Percentiles rank a stretch among this genome's conserved stretches.
phyloP scores from a whole-genome alignment of 1,140 invertebrate species.

The Latrodectus geometricus region DNA sequence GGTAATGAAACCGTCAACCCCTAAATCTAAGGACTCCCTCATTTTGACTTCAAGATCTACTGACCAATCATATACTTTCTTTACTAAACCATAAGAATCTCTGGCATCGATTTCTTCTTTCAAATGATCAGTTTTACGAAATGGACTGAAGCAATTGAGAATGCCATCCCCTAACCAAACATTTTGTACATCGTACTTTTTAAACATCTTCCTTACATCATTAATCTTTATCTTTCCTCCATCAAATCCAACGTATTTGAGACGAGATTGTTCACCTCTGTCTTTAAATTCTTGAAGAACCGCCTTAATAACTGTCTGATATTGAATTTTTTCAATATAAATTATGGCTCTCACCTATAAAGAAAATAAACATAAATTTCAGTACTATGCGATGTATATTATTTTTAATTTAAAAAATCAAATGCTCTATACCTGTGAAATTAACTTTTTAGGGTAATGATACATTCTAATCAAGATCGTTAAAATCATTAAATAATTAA shows the following conservation, averaged over 20 bases:
- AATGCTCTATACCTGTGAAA: conserved; percentile 40
- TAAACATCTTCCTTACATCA: not conserved
- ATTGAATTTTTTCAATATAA: not conserved
- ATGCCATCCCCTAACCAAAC: conserved; percentile 47
- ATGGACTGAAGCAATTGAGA: not conserved
- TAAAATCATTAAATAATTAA: no score
- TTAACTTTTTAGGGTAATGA: no score
- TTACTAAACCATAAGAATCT: conserved; percentile 13
- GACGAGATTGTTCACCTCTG: not conserved
- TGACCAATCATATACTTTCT: conserved; percentile 57
- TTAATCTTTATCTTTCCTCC: not conserved
- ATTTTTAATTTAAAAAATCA: conserved; percentile 21
- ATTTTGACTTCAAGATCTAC: conserved; percentile 5
- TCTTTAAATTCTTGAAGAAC: conserved; percentile 11
- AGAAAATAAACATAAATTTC: conserved; percentile 2
- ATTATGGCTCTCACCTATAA: conserved; percentile 13
- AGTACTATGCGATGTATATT: conserved; percentile 23
- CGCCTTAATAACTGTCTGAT: not conserved
- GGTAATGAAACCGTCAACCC: conserved; percentile 27
- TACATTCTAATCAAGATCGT: no score
- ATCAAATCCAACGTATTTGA: conserved; percentile 51
- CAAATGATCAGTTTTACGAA: not conserved
- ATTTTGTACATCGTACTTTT: not conserved
- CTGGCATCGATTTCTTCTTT: not conserved
- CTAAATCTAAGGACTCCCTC: not conserved